Conservation (phyloP, 1,140 invertebrate species). For the Hyles euphorbiae region DNA sequence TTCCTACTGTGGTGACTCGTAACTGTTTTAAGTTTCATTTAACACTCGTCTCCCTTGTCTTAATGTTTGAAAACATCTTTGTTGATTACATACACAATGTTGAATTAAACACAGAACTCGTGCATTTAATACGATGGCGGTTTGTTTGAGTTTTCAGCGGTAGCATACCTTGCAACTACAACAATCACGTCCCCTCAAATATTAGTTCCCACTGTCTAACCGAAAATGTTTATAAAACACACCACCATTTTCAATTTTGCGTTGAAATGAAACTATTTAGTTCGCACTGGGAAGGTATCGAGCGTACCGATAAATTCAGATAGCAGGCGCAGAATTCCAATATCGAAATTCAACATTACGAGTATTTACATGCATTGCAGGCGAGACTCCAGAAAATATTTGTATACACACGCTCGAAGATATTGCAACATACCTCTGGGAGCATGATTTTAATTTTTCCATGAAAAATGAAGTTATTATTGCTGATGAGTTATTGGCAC, state of each 20-base stretch:
- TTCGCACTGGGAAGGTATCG: constrained; percentile 1
- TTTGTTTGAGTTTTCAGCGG: constrained; percentile 1
- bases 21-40: constrained; percentile 21
- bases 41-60: constrained; percentile 8
- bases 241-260: too few relatives aligned
- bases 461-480: background rate
- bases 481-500: too few relatives aligned
- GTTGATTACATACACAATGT: background rate
- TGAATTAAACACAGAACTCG: constrained; percentile 5
- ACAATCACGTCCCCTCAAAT: too few relatives aligned
- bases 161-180: too few relatives aligned
- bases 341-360: constrained; percentile 17
- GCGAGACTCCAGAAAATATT: constrained; percentile 9
- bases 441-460: background rate
- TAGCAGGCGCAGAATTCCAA: constrained; percentile 23
- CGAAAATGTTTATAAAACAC: too few relatives aligned
- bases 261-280: too few relatives aligned
- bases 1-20: constrained; percentile 19
- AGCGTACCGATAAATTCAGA: constrained; percentile 22
- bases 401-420: background rate
- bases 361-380: constrained; percentile 22
- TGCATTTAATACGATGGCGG: background rate
- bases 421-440: background rate
- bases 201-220: too few relatives aligned
- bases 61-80: constrained; percentile 10